Conservation (phyloP, 2,113 vertebrate genomes). For the Crotophaga sulcirostris region DNA sequence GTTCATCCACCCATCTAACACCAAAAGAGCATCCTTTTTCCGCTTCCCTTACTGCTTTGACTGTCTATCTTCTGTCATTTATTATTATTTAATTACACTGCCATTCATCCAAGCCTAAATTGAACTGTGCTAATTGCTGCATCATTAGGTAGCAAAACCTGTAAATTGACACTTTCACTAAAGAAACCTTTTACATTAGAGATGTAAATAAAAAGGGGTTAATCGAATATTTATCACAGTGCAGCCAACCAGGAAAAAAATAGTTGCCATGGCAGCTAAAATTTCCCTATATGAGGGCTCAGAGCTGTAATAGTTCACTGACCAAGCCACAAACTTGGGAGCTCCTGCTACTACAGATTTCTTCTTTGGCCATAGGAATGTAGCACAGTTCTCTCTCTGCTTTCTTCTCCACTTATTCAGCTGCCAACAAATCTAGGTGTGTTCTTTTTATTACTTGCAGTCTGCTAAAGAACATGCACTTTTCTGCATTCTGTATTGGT, state of each 20-base stretch:
- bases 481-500: background rate
- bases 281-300: background rate
- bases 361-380: fast-evolving
- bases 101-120: background rate
- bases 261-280: constrained; percentile 14
- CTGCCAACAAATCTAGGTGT: background rate
- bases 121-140: background rate
- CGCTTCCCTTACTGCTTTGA: background rate
- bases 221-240: background rate
- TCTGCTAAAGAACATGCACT: background rate
- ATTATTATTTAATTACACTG: background rate
- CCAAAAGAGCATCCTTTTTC: background rate
- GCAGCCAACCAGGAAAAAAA: background rate
- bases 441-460: background rate
- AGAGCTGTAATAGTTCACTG: background rate
- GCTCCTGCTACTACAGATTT: background rate
- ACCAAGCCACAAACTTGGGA: background rate
- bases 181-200: background rate
- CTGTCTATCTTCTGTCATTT: background rate
- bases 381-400: background rate
- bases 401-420: background rate
- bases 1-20: background rate
- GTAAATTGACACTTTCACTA: constrained; percentile 6
- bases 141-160: background rate
- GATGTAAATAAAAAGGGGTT: constrained; percentile 4